These are phyloP conservation scores for Emys orbicularis DNA, from an alignment of 2,797 vertebrate genomes.

Conservation along the genomic window DNA sequence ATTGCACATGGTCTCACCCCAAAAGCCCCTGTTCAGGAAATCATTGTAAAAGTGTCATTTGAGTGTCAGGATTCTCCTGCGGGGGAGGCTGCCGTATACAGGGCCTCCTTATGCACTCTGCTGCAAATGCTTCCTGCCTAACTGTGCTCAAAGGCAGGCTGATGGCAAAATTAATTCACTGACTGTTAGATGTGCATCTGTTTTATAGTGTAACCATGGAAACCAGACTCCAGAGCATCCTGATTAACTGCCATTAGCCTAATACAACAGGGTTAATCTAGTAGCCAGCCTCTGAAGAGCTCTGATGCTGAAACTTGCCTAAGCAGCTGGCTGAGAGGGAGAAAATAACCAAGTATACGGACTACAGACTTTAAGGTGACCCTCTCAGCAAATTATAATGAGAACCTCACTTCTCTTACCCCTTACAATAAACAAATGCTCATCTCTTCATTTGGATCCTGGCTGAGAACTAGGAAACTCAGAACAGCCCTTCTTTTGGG, in stretches of 20 bases:
- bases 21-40: neutral
- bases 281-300: neutral
- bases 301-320: neutral
- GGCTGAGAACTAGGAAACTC: neutral
- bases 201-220: conserved; percentile 40
- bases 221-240: conserved; percentile 22
- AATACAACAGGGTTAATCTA: neutral
- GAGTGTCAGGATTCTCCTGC: neutral
- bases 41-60: neutral
- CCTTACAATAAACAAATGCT: neutral
- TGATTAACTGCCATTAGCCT: conserved; percentile 49
- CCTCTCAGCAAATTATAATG: neutral
- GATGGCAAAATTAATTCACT: conserved; percentile 46
- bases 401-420: neutral
- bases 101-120: conserved; percentile 27
- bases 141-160: conserved; percentile 26
- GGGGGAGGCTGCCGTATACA: neutral
- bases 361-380: neutral
- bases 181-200: conserved; percentile 15
- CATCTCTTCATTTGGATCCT: neutral
- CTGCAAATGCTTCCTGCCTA: conserved; percentile 53
- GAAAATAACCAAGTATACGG: neutral
- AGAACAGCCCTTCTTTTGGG: neutral
- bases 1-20: neutral
- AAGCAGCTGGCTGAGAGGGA: neutral